phyloP scores from a whole-genome alignment of 1,140 invertebrate genomes.

The Ephestia elutella region DNA sequence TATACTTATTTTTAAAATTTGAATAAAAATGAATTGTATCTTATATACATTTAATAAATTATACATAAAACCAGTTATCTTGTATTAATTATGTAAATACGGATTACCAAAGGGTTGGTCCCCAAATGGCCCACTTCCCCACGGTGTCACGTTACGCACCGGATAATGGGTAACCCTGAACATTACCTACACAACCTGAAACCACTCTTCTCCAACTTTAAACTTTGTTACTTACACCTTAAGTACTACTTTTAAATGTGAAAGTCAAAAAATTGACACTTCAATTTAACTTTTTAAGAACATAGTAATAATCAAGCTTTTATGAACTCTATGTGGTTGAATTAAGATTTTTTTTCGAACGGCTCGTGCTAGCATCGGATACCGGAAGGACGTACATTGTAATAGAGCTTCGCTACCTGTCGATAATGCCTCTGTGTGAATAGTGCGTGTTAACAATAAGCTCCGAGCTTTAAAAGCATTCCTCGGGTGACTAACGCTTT shows the following conservation, averaged over 20 bases:
- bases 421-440: conserved; percentile 63
- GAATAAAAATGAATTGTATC: too few relatives aligned
- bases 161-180: conserved; percentile 60
- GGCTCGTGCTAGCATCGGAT: conserved; percentile 24
- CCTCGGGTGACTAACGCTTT: conserved; percentile 40
- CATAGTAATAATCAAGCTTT: background rate
- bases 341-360: conserved; percentile 16
- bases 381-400: conserved; percentile 65
- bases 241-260: conserved; percentile 13
- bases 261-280: conserved; percentile 5
- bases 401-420: conserved; percentile 63
- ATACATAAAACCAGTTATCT: conserved; percentile 10
- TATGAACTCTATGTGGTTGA: conserved; percentile 6
- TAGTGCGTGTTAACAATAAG: conserved; percentile 32
- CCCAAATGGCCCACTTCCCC: conserved; percentile 49
- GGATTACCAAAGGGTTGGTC: background rate
- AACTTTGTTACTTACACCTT: conserved; percentile 14
- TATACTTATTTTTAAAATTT: too few relatives aligned
- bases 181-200: conserved; percentile 27
- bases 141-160: conserved; percentile 63
- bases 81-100: background rate
- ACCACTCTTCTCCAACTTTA: conserved; percentile 13
- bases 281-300: conserved; percentile 12
- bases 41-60: background rate
- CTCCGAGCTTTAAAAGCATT: conserved; percentile 47